These are phyloP conservation scores for Chrysolina oricalcia DNA, from an alignment of 2,888 invertebrate genomes.

Conservation along the genomic window DNA sequence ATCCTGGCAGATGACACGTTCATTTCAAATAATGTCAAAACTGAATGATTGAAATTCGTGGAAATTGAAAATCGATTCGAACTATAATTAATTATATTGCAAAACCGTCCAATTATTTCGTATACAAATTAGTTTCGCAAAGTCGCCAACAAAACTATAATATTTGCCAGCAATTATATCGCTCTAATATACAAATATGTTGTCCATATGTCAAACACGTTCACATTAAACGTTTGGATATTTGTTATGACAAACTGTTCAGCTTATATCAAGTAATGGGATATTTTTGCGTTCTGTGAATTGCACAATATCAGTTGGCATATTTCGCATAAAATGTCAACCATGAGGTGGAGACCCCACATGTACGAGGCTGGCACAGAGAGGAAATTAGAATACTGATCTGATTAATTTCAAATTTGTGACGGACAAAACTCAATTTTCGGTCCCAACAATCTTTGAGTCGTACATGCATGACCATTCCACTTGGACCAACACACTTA, in stretches of 20 bases:
- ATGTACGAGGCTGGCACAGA: too few relatives aligned
- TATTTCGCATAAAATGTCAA: background rate
- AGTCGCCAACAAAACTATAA: conserved; percentile 16
- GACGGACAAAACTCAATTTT: too few relatives aligned
- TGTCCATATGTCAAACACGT: conserved; percentile 16
- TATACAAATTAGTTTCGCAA: conserved; percentile 1
- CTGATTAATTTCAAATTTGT: too few relatives aligned
- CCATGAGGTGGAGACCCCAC: too few relatives aligned
- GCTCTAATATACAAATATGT: conserved; percentile 21
- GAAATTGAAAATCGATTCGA: background rate
- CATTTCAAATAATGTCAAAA: background rate
- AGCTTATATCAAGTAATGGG: conserved; percentile 4
- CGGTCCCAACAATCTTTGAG: too few relatives aligned
- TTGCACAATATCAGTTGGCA: conserved; percentile 6
- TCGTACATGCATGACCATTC: too few relatives aligned
- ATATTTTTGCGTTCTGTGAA: background rate
- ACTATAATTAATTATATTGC: background rate
- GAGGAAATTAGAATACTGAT: too few relatives aligned
- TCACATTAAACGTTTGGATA: conserved; percentile 13
- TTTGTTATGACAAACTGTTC: conserved; percentile 15
- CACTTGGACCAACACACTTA: too few relatives aligned
- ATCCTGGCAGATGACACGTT: background rate
- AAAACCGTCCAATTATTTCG: conserved; percentile 14
- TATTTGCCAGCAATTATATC: conserved; percentile 20
- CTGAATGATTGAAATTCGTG: background rate